A percentile compares a stretch with the other conserved stretches of the same genome.
phyloP scores from a whole-genome alignment of 2,113 vertebrate genomes.

The Hemiprocne comata region DNA sequence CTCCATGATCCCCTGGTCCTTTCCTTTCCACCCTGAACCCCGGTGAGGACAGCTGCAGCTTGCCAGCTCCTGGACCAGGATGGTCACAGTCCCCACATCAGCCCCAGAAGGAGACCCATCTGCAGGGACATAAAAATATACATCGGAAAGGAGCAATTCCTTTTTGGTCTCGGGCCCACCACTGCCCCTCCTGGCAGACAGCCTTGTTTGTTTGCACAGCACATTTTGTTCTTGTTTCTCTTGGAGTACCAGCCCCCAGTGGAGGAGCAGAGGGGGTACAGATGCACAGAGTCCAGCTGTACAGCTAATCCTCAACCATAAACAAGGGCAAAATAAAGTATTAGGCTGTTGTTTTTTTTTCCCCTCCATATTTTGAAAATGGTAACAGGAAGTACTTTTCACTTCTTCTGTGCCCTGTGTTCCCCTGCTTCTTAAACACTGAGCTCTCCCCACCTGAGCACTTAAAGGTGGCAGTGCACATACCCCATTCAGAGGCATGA shows the following conservation, averaged over 20 bases:
- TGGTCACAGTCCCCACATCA: neutral
- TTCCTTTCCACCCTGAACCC: neutral
- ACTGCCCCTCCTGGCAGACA: neutral
- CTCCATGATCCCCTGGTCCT: neutral
- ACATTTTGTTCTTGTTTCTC: neutral
- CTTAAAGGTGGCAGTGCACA: neutral
- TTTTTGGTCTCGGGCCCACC: neutral
- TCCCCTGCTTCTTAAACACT: neutral
- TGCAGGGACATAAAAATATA: neutral
- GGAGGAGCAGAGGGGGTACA: neutral
- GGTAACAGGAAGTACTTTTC: neutral
- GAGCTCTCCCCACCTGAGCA: neutral
- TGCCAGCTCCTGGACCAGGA: neutral
- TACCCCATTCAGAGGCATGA: neutral
- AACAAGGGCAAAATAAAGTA: neutral
- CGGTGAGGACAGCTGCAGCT: neutral
- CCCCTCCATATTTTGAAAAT: neutral
- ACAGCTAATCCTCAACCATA: neutral
- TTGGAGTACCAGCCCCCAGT: neutral
- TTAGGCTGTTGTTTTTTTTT: neutral
- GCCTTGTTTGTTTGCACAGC: neutral
- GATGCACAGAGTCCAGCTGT: fast-evolving
- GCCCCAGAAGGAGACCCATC: neutral
- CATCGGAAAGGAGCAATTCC: neutral
- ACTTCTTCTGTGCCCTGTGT: neutral